phyloP scores from a whole-genome alignment of 35 echinoderm and acorn worm genomes.

The Diadema setosum region DNA sequence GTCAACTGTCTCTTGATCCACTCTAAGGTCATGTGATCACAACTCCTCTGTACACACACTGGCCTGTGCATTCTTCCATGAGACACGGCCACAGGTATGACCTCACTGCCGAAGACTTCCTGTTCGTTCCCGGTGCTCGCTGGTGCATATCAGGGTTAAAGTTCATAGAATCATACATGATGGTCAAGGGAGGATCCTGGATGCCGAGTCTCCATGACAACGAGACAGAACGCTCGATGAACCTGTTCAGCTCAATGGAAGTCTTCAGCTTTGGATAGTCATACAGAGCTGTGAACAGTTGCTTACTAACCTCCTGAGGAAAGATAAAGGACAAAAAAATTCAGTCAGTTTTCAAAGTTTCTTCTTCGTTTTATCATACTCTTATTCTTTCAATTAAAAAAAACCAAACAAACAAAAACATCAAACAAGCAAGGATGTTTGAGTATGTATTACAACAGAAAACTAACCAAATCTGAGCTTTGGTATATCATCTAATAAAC shows the following conservation, averaged over 20 bases:
- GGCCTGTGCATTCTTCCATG: slow-evolving; percentile 11
- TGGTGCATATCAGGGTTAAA: slow-evolving; percentile 38
- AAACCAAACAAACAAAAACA: no score
- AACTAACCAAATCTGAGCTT: no score
- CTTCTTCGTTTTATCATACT: no score
- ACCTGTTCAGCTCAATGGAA: slow-evolving; percentile 10
- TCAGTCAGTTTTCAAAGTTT: no score
- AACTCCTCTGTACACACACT: slow-evolving; percentile 71
- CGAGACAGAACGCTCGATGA: slow-evolving; percentile 41
- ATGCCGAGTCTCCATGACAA: slow-evolving; percentile 57
- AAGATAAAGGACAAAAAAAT: no score
- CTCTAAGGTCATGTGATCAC: slow-evolving; percentile 61
- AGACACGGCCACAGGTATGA: slow-evolving; percentile 59
- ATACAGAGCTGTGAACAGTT: background rate
- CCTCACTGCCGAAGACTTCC: slow-evolving; percentile 13
- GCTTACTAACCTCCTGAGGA: slow-evolving; percentile 23
- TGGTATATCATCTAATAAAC: no score
- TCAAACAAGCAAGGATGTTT: no score
- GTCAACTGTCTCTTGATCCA: background rate
- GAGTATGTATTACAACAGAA: no score
- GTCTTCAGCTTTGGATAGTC: slow-evolving; percentile 45
- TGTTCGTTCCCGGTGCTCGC: slow-evolving; percentile 29
- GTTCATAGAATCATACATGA: slow-evolving; percentile 29
- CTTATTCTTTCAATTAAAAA: no score
- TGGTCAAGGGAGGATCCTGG: slow-evolving; percentile 44